Evolutionary conservation across 2,113 vertebrate species (phyloP), one percentile per base, ranked within the genome.

Genomic region (Crotophaga sulcirostris): DNA sequence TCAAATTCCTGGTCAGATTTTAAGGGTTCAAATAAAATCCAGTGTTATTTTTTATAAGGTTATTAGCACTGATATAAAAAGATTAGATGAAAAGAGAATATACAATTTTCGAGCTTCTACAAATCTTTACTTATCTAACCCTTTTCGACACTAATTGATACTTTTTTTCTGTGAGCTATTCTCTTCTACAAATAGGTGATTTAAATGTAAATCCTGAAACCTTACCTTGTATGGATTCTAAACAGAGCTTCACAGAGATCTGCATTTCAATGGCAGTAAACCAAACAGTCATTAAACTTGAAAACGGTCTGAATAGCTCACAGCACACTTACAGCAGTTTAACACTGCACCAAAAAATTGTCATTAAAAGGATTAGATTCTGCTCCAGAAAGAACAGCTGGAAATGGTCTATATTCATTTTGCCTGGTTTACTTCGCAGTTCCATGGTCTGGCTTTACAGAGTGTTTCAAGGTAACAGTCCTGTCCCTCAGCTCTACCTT

Each of bases 301-400:
- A 73, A 82, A 92, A 90, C 0, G 9, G 5, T 40, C 44, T 36
- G 56, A 81, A 9, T 26, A 70, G 64, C 82, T 95, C 75, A 38
- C 66, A 62, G 64, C 45, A 38, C 44, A 31, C 76, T 77, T 88
- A 16, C 3, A 58, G 68, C 66, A 28, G 25, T 79, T 94, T 5
- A 73, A 66, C 69, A 52, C 69, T 51, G 54, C 70, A 79, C 67
- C 66, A 59, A 24, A 93, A 93, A 86, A 74, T 58, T 21, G 77
- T 58, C 66, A 34, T 74, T 90, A 36, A 86, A 89, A 73, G 67
- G 67, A 73, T 90, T 74, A 73, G 90, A 36, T 90, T 91, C 84
- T 80, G 59, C 58, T 85, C 44, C 63, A 88, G 64, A 89, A 91
- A 28, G 82, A 93, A 55, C 42, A 96, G 84, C 84, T 93, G 91